Base-by-base conservation (phyloP, 2,888 invertebrate species). In the Zeuzera pyrina region DNA sequence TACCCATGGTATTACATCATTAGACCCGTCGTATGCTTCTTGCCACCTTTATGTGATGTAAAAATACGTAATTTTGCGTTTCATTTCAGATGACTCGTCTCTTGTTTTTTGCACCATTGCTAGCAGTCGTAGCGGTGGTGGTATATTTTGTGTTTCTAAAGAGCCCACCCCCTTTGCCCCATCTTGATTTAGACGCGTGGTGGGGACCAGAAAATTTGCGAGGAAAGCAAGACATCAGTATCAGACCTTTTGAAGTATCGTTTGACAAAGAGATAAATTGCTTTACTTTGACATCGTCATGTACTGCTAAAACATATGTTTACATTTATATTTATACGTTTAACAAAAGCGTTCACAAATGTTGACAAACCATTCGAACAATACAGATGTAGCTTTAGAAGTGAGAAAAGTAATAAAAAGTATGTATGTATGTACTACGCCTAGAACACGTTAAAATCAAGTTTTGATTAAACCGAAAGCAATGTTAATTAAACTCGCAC, bases 191-290 rank as follows among this genome's bases (percentile, higher is more conserved):
- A 0, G 66, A 84, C 1, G 66, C 64, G 3, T 85, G 85, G 64
- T 87, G 87, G 86, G 86, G 86, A 2, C 63, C 72, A 2, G 35
- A 35, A 3, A 67, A 70, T 8, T 49, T 61, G 15, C 43, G 46
- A 16, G 60, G 60, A 1, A 63, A 67, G 27, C 72, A 73, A 31
- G 83, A 86, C 42, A 58, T 59, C 2, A 57, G 66, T 11, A 74
- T 88, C 23, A 70, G 64, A 31, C 78, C 85, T 0, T 88, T 87
- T 46, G 74, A 78, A 57, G 81, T 89, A 13, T 64, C 79, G 26
- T 65, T 87, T 14, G 47, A 79, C 1, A 63, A 83, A 37, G 61
- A 81, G 67, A 87, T 88, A 51, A 62, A 45, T 30, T 10, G 13
- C n/a, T 5, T 16, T 29, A 15, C 11, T 4, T 3, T n/a, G n/a